These are phyloP conservation scores for Typhlichthys subterraneus DNA, from an alignment of 2,797 vertebrate genomes.

Conservation along the genomic window DNA sequence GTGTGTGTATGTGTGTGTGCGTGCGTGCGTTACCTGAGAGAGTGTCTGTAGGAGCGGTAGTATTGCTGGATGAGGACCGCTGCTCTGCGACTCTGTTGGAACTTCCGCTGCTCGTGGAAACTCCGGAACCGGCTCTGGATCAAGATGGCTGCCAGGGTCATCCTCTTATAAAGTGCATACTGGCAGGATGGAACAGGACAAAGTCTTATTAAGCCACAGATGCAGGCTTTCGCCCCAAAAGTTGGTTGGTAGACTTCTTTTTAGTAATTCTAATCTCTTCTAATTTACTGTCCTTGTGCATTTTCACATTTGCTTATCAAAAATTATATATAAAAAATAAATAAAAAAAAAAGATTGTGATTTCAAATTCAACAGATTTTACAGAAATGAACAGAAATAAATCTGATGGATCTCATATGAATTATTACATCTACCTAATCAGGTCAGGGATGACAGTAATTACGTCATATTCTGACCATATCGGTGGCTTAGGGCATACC, in stretches of 20 bases:
- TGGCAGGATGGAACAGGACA: conserved; percentile 76
- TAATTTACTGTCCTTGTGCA: too few relatives aligned
- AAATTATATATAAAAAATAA: too few relatives aligned
- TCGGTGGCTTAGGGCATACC: too few relatives aligned
- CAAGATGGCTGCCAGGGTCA: conserved; percentile 99
- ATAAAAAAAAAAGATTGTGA: too few relatives aligned
- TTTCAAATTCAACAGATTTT: too few relatives aligned
- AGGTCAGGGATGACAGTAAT: too few relatives aligned
- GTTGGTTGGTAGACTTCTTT: background rate
- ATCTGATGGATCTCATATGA: too few relatives aligned
- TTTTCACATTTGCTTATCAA: too few relatives aligned
- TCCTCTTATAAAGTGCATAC: conserved; percentile 99
- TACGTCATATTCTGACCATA: too few relatives aligned
- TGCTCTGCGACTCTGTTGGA: conserved; percentile 96
- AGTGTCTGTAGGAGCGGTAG: conserved; percentile 96
- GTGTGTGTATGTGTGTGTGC: conserved; percentile 5
- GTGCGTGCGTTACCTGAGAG: conserved; percentile 75
- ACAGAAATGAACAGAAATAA: too few relatives aligned
- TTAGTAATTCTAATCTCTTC: too few relatives aligned
- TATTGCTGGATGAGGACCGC: conserved; percentile 99
- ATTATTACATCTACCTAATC: too few relatives aligned
- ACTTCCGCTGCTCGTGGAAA: conserved; percentile 96
- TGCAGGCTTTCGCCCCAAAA: background rate
- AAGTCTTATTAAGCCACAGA: background rate
- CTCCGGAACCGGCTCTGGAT: conserved; percentile 99